A percentile compares a stretch with the other conserved stretches of the same genome.
phyloP scores from a whole-genome alignment of 2,888 invertebrate genomes.

The Unio pictorum region DNA sequence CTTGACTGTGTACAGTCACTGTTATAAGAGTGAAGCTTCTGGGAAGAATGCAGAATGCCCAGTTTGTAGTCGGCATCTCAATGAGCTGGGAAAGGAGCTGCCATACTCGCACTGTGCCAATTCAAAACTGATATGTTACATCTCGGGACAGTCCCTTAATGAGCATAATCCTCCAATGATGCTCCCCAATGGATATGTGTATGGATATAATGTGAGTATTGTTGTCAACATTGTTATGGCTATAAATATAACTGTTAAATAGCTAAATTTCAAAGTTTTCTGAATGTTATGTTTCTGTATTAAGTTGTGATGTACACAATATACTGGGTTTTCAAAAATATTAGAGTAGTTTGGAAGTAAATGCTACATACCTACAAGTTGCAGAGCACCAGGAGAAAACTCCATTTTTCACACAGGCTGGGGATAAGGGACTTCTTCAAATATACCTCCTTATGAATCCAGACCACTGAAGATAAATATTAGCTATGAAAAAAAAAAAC shows the following conservation, averaged over 20 bases:
- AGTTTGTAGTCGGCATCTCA: conserved; percentile 90
- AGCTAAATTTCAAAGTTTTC: not conserved
- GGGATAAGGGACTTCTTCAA: too few species aligned
- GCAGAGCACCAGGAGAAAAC: too few species aligned
- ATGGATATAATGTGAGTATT: conserved; percentile 72
- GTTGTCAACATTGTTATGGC: not conserved
- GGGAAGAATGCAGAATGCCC: conserved; percentile 86
- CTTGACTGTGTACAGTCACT: conserved; percentile 56
- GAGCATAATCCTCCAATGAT: conserved; percentile 99
- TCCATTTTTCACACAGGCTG: too few species aligned
- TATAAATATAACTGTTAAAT: too few species aligned
- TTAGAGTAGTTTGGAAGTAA: too few species aligned
- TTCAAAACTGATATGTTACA: conserved; percentile 91
- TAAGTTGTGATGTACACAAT: too few species aligned
- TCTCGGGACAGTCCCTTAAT: conserved; percentile 92
- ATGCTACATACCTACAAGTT: too few species aligned
- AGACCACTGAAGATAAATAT: too few species aligned
- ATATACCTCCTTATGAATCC: too few species aligned
- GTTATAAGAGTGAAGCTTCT: conserved; percentile 64
- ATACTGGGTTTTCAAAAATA: too few species aligned
- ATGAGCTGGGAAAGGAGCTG: conserved; percentile 86
- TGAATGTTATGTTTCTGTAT: not conserved
- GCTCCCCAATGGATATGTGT: conserved; percentile 98
- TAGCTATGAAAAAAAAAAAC: too few species aligned
- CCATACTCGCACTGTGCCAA: conserved; percentile 96